A percentile compares a stretch with the other conserved stretches of the same genome.
phyloP scores from a whole-genome alignment of 2,113 vertebrate species.

The Eleginops maclovinus region DNA sequence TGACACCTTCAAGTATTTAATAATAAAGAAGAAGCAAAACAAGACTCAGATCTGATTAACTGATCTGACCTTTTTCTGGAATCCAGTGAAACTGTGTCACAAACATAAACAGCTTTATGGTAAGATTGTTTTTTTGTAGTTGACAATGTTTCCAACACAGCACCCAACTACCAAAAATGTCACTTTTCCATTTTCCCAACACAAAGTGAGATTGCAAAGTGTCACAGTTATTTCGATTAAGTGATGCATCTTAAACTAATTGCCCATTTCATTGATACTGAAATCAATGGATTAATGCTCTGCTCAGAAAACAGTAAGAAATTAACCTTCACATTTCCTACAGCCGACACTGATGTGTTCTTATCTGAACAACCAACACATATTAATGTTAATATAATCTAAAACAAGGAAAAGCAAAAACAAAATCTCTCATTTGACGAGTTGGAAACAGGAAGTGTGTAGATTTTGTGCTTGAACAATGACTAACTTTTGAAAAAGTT shows the following conservation, averaged over 20 bases:
- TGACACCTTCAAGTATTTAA: background rate
- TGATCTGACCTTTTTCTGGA: too few species aligned
- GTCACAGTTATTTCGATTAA: background rate
- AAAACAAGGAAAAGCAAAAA: background rate
- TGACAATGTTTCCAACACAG: background rate
- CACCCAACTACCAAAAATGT: background rate
- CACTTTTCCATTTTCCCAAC: background rate
- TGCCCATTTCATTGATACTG: background rate
- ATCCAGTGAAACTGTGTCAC: background rate
- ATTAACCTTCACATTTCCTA: too few species aligned
- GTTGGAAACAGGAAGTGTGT: background rate
- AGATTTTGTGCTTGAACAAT: background rate
- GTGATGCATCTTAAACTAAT: background rate
- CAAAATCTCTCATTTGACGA: background rate
- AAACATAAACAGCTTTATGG: background rate
- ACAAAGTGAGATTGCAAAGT: background rate
- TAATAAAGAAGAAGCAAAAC: background rate
- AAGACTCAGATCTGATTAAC: background rate
- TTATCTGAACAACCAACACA: background rate
- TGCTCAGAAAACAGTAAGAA: background rate
- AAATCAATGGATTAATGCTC: background rate
- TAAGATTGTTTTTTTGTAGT: background rate
- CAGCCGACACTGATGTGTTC: too few species aligned
- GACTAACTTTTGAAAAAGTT: background rate
- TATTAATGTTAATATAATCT: background rate